Evolutionary conservation across 2,113 vertebrate genomes (phyloP), one percentile per base, ranked within the genome.

Genomic region (Oncorhynchus kisutch): DNA sequence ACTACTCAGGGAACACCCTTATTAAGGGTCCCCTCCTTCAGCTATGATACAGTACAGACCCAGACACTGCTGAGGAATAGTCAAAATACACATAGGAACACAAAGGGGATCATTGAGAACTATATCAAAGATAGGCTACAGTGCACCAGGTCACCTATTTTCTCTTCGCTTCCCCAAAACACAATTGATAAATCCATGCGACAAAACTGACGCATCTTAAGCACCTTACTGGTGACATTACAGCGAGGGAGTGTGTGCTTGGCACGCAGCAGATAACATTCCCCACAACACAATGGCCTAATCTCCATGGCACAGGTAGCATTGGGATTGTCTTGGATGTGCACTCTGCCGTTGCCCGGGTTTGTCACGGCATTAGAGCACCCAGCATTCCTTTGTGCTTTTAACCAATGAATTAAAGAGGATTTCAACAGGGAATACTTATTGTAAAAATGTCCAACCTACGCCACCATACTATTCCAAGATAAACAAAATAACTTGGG

Each of bases 261-360:
- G 90, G 92, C 90, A 90, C 81, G 85, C 88, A 81, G 73, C 87
- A 73, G 93, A 94, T 94, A 93, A 93, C 89, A 89, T 89, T 89
- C 84, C 88, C 80, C 66, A 72, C 73, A 67, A 77, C 88, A 93
- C 92, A 92, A 92, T 91, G 85, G 90, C 84, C 83, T 94, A 94
- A 93, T 93, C 93, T 93, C 91, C 86, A 89, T 89, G 87, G 92
- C 92, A 92, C 92, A 92, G 91, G 92, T 93, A 93, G 91, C 92
- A 90, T 84, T 84, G 86, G 90, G 90, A 92, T 93, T 92, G 90
- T 94, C 90, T 93, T 88, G 89, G 91, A 93, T 93, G 87, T 90
- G 88, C 91, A 90, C 91, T 88, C 88, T 84, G 88, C 88, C 81
- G 87, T 87, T 69, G 85, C 83, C 86, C 73, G 79, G 90, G 86